Evolutionary conservation across 1,140 invertebrate species (phyloP).

Genomic region (Drosophila subobscura): DNA sequence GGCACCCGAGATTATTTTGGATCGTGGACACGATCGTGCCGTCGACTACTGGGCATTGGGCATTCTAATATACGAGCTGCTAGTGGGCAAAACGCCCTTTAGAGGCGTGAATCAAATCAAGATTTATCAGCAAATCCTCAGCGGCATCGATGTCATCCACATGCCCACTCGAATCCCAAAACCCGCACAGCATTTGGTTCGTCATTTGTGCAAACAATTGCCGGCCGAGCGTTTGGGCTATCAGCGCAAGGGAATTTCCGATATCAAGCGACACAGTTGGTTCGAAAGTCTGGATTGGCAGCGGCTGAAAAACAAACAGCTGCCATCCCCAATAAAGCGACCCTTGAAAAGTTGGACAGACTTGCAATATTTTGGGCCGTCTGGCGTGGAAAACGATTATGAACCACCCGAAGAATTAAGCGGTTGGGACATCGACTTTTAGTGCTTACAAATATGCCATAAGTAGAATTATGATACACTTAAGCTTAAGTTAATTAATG

Average conservation of each 20-base stretch:
- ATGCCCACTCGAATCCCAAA: conserved; percentile 92
- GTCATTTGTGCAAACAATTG: conserved; percentile 93
- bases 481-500: conserved; percentile 18
- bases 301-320: conserved; percentile 87
- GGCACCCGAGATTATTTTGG: conserved; percentile 97
- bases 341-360: conserved; percentile 87
- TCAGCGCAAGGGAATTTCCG: conserved; percentile 94
- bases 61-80: conserved; percentile 95
- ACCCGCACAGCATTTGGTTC: conserved; percentile 92
- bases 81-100: conserved; percentile 97
- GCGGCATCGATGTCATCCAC: conserved; percentile 93
- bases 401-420: conserved; percentile 88
- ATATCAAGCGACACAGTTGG: conserved; percentile 97
- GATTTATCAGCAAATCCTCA: conserved; percentile 97
- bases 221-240: conserved; percentile 97
- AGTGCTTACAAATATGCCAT: conserved; percentile 11
- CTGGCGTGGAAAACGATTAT: conserved; percentile 85
- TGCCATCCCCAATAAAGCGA: conserved; percentile 91
- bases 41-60: conserved; percentile 98
- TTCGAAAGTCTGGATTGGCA: conserved; percentile 98
- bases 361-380: conserved; percentile 88
- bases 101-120: conserved; percentile 95
- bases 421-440: conserved; percentile 89
- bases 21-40: conserved; percentile 95
- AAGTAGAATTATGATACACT: background rate